Conservation (phyloP, 2,797 vertebrate genomes). For the Cryptoprocta ferox region DNA sequence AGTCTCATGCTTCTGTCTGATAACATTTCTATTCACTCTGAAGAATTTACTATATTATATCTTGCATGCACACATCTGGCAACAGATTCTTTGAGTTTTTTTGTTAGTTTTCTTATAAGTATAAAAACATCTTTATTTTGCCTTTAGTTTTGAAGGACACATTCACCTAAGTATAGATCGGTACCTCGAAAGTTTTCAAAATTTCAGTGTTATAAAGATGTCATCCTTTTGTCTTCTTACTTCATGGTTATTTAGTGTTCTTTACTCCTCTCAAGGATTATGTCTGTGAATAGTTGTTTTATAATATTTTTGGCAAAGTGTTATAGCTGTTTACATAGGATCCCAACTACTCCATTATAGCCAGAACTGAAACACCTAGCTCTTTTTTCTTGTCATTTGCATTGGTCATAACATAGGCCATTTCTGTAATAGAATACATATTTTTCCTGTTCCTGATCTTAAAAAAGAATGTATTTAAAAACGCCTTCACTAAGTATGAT, state of each 20-base stretch:
- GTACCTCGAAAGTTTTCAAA: not conserved
- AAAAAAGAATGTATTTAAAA: not conserved
- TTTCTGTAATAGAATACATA: not conserved
- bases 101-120: not conserved
- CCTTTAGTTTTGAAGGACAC: not conserved
- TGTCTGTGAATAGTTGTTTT: not conserved
- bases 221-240: not conserved
- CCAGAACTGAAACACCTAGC: not conserved
- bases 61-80: not conserved
- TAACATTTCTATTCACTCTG: not conserved
- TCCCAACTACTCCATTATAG: not conserved
- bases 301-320: not conserved
- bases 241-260: not conserved
- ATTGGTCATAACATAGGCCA: not conserved
- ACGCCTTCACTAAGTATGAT: not conserved
- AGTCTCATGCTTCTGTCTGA: not conserved
- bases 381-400: not conserved
- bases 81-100: not conserved
- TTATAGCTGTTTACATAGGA: not conserved
- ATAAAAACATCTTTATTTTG: not conserved
- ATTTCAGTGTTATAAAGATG: conserved; percentile 8
- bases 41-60: not conserved
- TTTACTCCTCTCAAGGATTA: not conserved
- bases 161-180: not conserved
- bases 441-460: not conserved